Base-by-base conservation (phyloP, 1,140 invertebrate genomes). In the Camponotus vicinus region DNA sequence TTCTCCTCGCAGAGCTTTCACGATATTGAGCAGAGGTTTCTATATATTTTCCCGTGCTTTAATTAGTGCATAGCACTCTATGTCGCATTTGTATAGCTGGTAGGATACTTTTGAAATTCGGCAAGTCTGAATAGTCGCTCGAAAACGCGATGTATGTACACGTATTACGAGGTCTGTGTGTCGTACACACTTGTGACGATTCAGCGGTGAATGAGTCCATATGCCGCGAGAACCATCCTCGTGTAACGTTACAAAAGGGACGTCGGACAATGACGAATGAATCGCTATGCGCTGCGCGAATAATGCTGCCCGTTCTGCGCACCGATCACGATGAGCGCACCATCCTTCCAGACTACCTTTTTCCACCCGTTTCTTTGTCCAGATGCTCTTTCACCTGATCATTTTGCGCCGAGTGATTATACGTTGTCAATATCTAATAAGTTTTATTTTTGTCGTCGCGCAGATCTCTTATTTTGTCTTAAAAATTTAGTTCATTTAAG, bases 181-280 rank as follows among this genome's bases (percentile, higher is more conserved):
- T 61, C 66, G 69, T 37, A 11, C 69, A 67, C 32, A 61, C n/a
- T 57, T 57, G 78, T 34, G 59, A 66, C 76, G 52, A 85, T 82
- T 85, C 79, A 27, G 63, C 61, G 37, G 63, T 66, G 86, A 87
- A 85, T 89, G 71, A 85, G 86, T 66, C 69, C 64, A 78, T 77
- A 85, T 34, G 71, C 77, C 73, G 64, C 59, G 69, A 77, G 64
- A 77, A 76, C 64, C 59, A 73, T 90, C 64, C 80, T 84, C 88
- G 80, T 78, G 77, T 85, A 61, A 73, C 63, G 57, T 79, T 79
- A 89, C 86, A 90, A 90, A 90, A 90, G 80, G 70, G 86, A 27
- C 52, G 70, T 34, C 76, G 80, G 86, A 90, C 88, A 90, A 89
- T 90, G 86, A 90, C 88, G 85, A 87, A 88, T 89, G 88, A 89